Conservation (phyloP, 1,140 invertebrate genomes). For the Hylaeus anthracinus region DNA sequence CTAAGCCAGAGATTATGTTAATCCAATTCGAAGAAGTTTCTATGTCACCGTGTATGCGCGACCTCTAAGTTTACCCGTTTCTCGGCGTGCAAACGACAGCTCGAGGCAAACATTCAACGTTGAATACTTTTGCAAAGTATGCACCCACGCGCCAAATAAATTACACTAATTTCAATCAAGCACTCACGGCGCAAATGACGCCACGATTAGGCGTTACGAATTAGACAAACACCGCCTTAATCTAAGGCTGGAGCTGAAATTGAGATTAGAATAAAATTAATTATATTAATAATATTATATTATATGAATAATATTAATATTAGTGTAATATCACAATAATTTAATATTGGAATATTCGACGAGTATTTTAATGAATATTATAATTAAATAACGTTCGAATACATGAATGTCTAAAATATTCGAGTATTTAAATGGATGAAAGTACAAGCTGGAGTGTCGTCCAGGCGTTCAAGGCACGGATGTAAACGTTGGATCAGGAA, state of each 20-base stretch:
- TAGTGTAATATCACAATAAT: too few relatives aligned
- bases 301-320: too few relatives aligned
- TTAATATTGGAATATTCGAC: too few relatives aligned
- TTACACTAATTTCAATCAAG: slow-evolving; percentile 24
- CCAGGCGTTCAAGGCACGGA: background rate
- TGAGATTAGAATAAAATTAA: too few relatives aligned
- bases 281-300: too few relatives aligned
- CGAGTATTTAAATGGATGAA: too few relatives aligned
- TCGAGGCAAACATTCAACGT: slow-evolving; percentile 19
- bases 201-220: background rate
- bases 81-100: slow-evolving; percentile 15
- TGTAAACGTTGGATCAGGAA: slow-evolving; percentile 4
- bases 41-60: slow-evolving; percentile 1
- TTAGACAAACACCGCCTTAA: background rate
- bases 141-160: slow-evolving; percentile 39
- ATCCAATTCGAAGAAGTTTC: too few relatives aligned
- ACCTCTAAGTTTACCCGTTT: slow-evolving; percentile 17
- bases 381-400: too few relatives aligned
- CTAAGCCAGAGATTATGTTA: too few relatives aligned
- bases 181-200: background rate
- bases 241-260: too few relatives aligned
- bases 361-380: too few relatives aligned
- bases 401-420: too few relatives aligned
- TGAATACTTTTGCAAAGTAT: background rate
- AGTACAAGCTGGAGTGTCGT: background rate